Percentiles rank a stretch among this genome's conserved stretches.
These are phyloP conservation scores for Lathronympha strigana DNA, from an alignment of 2,888 invertebrate genomes.

Conservation along the genomic window DNA sequence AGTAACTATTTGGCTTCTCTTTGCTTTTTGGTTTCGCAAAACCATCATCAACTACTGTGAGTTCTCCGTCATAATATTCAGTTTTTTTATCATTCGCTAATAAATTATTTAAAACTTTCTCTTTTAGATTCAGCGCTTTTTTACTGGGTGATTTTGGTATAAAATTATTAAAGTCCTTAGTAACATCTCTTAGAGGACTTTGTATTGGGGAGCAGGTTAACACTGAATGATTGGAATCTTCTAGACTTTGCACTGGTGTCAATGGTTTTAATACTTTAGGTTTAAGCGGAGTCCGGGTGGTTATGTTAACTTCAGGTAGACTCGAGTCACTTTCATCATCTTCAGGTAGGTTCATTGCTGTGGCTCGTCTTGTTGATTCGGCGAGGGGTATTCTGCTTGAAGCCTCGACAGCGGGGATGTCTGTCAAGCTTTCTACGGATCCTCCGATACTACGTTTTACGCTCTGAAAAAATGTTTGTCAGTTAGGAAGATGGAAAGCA, in stretches of 20 bases:
- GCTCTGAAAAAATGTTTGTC: constrained; percentile 50
- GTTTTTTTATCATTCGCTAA: constrained; percentile 36
- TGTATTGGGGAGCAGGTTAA: constrained; percentile 69
- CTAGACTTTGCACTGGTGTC: constrained; percentile 5
- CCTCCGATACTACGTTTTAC: constrained; percentile 47
- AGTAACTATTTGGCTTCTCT: neutral
- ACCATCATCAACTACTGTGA: constrained; percentile 13
- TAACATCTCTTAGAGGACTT: constrained; percentile 64
- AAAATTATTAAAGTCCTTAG: constrained; percentile 50
- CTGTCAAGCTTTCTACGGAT: constrained; percentile 51
- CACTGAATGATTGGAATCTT: constrained; percentile 52
- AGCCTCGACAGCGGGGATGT: constrained; percentile 48
- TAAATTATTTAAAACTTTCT: constrained; percentile 51
- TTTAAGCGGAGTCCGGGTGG: constrained; percentile 5
- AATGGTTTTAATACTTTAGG: neutral
- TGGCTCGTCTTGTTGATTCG: neutral
- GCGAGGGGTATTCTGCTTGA: constrained; percentile 9
- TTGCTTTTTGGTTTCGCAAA: neutral
- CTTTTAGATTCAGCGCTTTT: constrained; percentile 42
- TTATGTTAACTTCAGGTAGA: constrained; percentile 6
- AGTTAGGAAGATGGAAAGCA: neutral
- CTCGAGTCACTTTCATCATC: neutral
- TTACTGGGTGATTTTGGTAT: constrained; percentile 21
- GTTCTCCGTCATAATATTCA: constrained; percentile 20
- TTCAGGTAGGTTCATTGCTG: neutral